These are phyloP conservation scores for Phalanger gymnotis DNA, from an alignment of 2,797 vertebrate species.

Conservation along the genomic window DNA sequence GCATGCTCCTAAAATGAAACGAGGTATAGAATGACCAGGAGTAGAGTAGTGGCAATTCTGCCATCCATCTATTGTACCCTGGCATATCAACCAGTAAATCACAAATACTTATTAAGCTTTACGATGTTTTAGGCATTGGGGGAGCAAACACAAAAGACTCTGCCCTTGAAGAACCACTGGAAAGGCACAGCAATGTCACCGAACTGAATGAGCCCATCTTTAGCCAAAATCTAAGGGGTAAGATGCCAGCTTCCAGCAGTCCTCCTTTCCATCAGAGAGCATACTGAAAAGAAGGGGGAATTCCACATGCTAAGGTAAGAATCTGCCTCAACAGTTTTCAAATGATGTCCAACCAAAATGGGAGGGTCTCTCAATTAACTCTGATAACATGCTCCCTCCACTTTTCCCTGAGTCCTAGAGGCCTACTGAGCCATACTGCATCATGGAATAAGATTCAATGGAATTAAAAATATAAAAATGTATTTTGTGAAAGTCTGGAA, in stretches of 20 bases:
- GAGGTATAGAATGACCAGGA: not conserved
- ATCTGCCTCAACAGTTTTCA: conserved; percentile 27
- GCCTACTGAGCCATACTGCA: not conserved
- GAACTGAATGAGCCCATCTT: not conserved
- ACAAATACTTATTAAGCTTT: not conserved
- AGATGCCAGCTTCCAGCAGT: not conserved
- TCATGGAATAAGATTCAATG: not conserved
- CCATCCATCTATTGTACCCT: not conserved
- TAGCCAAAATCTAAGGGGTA: not conserved
- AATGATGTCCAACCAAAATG: not conserved
- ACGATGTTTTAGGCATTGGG: not conserved
- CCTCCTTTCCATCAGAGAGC: conserved; percentile 16
- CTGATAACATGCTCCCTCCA: not conserved
- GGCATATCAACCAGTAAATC: not conserved
- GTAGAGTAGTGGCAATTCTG: not conserved
- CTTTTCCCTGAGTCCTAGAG: not conserved
- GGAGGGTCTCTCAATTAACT: not conserved
- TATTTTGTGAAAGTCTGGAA: not conserved
- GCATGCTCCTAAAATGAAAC: not conserved
- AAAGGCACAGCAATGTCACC: not conserved
- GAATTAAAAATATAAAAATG: not conserved
- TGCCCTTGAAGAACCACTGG: not conserved
- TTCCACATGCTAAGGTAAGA: not conserved
- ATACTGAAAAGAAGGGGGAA: conserved; percentile 15
- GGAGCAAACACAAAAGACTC: not conserved